A percentile compares a stretch with the other conserved stretches of the same genome.
Evolutionary conservation across 2,797 vertebrate species (phyloP).

Genomic region (Momotus momota): DNA sequence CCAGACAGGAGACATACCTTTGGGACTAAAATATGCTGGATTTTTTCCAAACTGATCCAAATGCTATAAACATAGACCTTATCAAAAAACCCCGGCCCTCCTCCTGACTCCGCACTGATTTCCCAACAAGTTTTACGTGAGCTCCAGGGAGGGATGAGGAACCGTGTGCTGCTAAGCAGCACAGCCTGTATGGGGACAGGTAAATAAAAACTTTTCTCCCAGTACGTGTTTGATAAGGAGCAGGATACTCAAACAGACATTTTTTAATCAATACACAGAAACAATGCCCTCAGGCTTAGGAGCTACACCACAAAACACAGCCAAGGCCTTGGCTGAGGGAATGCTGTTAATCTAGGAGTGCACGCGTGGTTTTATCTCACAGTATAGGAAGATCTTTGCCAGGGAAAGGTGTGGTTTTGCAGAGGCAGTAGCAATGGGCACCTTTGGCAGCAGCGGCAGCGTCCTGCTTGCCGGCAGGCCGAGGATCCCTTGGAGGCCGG

Average conservation of each 20-base stretch:
- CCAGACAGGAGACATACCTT: not conserved
- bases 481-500: accelerated
- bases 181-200: not conserved
- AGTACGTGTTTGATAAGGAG: not conserved
- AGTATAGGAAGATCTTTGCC: not conserved
- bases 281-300: not conserved
- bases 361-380: not conserved
- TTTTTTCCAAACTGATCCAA: not conserved
- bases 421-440: not conserved
- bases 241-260: not conserved
- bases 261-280: not conserved
- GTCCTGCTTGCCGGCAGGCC: not conserved
- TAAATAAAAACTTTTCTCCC: not conserved
- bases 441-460: not conserved
- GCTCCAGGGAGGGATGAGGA: not conserved
- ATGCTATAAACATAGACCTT: not conserved
- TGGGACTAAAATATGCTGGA: not conserved
- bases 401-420: not conserved
- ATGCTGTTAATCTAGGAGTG: not conserved
- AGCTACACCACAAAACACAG: not conserved
- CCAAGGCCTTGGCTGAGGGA: not conserved
- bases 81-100: not conserved
- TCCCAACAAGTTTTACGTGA: not conserved
- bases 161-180: not conserved
- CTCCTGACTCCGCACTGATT: not conserved